Base-by-base conservation (phyloP, 2,888 invertebrate genomes). In the Iselma pallidipennis region DNA sequence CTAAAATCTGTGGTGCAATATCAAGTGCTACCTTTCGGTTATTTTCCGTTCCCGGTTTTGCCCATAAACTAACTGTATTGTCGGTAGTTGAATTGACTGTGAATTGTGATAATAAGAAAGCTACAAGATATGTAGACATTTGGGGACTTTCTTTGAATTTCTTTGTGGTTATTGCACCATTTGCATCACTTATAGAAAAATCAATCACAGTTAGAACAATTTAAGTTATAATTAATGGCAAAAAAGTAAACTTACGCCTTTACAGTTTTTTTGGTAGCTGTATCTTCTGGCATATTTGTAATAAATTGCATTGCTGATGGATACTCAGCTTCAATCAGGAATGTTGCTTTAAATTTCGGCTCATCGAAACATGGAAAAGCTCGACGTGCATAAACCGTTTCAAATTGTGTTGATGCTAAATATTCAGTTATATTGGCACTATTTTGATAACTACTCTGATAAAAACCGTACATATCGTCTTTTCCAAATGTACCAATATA, bases 351-450 rank as follows among this genome's bases (percentile, higher is more conserved):
- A 25, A 86, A 76, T 0, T 81, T 82, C 0, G 91, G 91, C 71
- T 89, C 89, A 70, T 91, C 91, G 72, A 87, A 91, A 73, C 91
- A 91, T 0, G 91, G 91, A 76, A 91, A 91, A 0, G 87, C 90
- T 33, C 85, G 83, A 0, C 89, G 85, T 0, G 89, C 88, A 59
- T 85, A 84, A 0, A 87, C 86, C 0, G 88, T 85, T 74, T 89
- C 88, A 53, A 90, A 86, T 63, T 89, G 89, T 0, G 90, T 89
- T 1, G 87, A 85, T 4, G 87, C 86, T 12, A 89, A 76, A 66
- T 82, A 83, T 55, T 87, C 87, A 10, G 21, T 14, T 14, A 9
- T 16, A n/a, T 49, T 26, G 5, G 12, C 50, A 49, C 9, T 26
- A 3, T 31, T 12, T 31, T 2, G 2, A 29, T 50, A 50, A 2